Percentiles rank a stretch among this genome's conserved stretches.
These are phyloP conservation scores for Athalia circularis DNA, from an alignment of 2,888 invertebrate species.

Conservation along the genomic window DNA sequence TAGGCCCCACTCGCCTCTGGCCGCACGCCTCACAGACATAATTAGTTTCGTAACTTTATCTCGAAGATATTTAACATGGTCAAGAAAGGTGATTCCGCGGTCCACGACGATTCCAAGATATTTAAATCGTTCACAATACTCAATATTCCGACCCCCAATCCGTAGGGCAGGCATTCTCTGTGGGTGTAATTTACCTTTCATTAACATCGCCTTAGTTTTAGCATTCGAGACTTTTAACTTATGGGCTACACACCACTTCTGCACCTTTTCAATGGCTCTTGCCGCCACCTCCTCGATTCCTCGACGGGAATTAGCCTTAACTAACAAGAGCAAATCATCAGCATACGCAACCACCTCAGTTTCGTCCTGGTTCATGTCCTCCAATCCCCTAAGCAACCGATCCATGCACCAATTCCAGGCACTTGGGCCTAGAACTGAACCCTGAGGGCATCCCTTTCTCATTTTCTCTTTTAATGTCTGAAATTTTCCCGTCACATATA, in stretches of 20 bases:
- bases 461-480: not conserved
- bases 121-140: constrained; percentile 18
- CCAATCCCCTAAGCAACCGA: not conserved
- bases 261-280: not conserved
- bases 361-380: constrained; percentile 54
- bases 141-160: not conserved
- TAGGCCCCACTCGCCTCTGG: constrained; percentile 44
- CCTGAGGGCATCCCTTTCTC: not conserved
- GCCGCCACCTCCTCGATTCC: not conserved
- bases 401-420: not conserved
- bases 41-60: constrained; percentile 10
- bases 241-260: constrained; percentile 31
- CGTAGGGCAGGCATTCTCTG: constrained; percentile 6
- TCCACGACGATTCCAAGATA: constrained; percentile 43
- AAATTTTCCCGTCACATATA: not conserved
- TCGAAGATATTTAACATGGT: constrained; percentile 21
- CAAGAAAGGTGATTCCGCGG: constrained; percentile 22
- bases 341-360: constrained; percentile 44
- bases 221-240: constrained; percentile 19
- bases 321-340: constrained; percentile 41
- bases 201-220: constrained; percentile 43
- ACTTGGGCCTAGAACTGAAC: not conserved
- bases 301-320: constrained; percentile 27
- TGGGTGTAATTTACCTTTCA: constrained; percentile 31
- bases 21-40: too few species aligned